A percentile compares a stretch with the other conserved stretches of the same genome.
phyloP scores from a whole-genome alignment of 2,113 vertebrate genomes.

The Chaetops frenatus region DNA sequence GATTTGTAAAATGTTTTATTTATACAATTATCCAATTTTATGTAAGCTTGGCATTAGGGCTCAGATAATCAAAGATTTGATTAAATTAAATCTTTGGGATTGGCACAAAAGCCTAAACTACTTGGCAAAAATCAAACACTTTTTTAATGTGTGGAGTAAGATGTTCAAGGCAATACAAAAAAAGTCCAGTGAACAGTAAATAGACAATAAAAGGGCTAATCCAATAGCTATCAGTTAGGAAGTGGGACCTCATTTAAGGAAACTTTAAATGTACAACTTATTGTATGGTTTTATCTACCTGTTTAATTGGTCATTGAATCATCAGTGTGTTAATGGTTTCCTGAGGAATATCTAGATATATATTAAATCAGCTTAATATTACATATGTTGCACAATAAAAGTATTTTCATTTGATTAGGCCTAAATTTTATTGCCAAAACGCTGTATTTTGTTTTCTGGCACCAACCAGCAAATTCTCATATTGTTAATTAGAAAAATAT shows the following conservation, averaged over 20 bases:
- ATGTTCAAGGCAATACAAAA: background rate
- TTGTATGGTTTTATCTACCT: background rate
- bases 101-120: background rate
- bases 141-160: background rate
- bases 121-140: background rate
- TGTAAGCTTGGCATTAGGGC: background rate
- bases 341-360: background rate
- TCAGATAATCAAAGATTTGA: background rate
- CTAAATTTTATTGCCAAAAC: background rate
- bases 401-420: background rate
- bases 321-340: background rate
- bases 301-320: background rate
- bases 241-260: background rate
- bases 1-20: background rate
- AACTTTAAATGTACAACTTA: background rate
- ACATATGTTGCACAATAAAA: background rate
- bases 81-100: background rate
- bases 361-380: background rate
- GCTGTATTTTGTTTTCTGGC: constrained; percentile 36
- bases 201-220: background rate
- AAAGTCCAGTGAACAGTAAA: background rate
- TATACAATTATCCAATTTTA: background rate
- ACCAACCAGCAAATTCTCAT: background rate
- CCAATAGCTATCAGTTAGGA: background rate
- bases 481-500: constrained; percentile 59